A percentile compares a stretch with the other conserved stretches of the same genome.
Conservation (phyloP, 2,888 invertebrate genomes). For the Oscheius onirici region DNA sequence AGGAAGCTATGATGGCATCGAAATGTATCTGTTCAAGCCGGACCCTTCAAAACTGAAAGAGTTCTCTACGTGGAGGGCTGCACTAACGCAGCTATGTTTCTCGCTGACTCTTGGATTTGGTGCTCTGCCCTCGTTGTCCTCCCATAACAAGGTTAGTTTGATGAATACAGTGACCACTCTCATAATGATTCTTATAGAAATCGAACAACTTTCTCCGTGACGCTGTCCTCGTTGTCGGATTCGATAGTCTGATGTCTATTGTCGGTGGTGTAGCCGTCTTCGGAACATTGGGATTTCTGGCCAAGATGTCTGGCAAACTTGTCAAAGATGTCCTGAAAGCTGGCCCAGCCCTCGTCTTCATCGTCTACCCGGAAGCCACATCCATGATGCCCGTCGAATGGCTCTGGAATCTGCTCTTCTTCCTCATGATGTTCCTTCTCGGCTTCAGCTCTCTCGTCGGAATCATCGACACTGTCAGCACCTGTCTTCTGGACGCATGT, state of each 20-base stretch:
- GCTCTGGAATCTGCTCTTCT: constrained; percentile 73
- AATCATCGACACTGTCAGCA: background rate
- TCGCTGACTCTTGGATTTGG: constrained; percentile 65
- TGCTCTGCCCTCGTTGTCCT: constrained; percentile 59
- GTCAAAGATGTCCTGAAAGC: constrained; percentile 41
- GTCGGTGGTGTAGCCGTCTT: constrained; percentile 58
- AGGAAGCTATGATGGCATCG: constrained; percentile 56
- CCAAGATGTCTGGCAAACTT: constrained; percentile 23
- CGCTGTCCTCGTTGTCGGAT: constrained; percentile 53
- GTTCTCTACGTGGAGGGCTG: constrained; percentile 53
- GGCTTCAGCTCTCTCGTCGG: constrained; percentile 66
- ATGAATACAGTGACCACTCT: no score
- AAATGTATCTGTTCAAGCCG: constrained; percentile 37
- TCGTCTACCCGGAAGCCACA: constrained; percentile 72
- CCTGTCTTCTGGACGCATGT: constrained; percentile 53
- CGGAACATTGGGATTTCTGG: constrained; percentile 54
- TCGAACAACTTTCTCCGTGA: constrained; percentile 63
- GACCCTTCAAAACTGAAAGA: constrained; percentile 48
- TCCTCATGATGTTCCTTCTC: constrained; percentile 72
- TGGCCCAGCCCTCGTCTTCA: constrained; percentile 70
- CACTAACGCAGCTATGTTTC: constrained; percentile 64
- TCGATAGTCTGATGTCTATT: constrained; percentile 56
- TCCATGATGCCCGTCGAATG: constrained; percentile 71
- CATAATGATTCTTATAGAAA: background rate
- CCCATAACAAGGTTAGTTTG: constrained; percentile 54